phyloP scores from a whole-genome alignment of 1,140 invertebrate species.

The Drosophila ananassae region DNA sequence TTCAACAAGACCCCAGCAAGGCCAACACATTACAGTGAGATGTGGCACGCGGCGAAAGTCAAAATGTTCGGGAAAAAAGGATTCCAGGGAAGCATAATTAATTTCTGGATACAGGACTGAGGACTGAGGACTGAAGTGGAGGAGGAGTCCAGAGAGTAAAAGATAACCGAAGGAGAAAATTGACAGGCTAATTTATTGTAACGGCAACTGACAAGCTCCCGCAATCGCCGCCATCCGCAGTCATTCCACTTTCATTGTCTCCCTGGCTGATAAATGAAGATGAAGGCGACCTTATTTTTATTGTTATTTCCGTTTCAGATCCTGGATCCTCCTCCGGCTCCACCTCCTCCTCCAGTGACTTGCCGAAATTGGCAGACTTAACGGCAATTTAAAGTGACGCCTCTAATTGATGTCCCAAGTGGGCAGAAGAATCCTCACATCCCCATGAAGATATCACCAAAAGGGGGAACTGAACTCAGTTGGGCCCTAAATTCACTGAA shows the following conservation, averaged over 20 bases:
- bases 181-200: slow-evolving; percentile 79
- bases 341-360: slow-evolving; percentile 44
- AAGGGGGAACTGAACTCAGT: slow-evolving; percentile 11
- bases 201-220: slow-evolving; percentile 71
- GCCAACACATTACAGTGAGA: slow-evolving; percentile 9
- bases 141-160: slow-evolving; percentile 1
- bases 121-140: background rate
- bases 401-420: slow-evolving; percentile 48
- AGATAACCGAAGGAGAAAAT: slow-evolving; percentile 52
- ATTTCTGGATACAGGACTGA: slow-evolving; percentile 20
- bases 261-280: slow-evolving; percentile 63
- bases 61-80: slow-evolving; percentile 41
- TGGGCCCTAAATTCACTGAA: slow-evolving; percentile 34
- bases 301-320: slow-evolving; percentile 39
- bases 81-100: slow-evolving; percentile 42
- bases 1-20: slow-evolving; percentile 2
- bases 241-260: slow-evolving; percentile 65
- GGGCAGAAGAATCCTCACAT: slow-evolving; percentile 18
- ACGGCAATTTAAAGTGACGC: slow-evolving; percentile 72
- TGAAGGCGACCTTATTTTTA: slow-evolving; percentile 68
- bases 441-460: slow-evolving; percentile 36
- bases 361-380: slow-evolving; percentile 69
- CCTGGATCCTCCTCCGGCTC: background rate
- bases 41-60: slow-evolving; percentile 53
- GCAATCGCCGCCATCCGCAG: slow-evolving; percentile 13